A percentile compares a stretch with the other conserved stretches of the same genome.
These are phyloP conservation scores for Temnothorax rugatulus DNA, from an alignment of 2,888 invertebrate species.

Conservation along the genomic window DNA sequence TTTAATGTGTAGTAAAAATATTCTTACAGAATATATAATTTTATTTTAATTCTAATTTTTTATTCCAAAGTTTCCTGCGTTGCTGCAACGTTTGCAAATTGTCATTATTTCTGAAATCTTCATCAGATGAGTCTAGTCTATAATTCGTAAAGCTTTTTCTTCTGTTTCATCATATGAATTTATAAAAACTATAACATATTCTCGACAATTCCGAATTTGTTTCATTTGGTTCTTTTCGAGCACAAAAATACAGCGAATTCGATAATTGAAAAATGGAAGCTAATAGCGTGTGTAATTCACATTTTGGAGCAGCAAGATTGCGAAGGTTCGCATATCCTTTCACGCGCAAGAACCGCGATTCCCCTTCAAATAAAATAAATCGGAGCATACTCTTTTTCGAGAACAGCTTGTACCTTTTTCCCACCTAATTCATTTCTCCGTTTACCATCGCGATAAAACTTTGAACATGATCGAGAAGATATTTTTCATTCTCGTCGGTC, in stretches of 20 bases:
- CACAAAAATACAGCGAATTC: not conserved
- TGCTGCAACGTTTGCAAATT: not conserved
- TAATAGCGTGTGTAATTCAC: not conserved
- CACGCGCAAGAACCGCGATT: not conserved
- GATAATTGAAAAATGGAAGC: not conserved
- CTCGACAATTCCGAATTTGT: not conserved
- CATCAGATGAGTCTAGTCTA: not conserved
- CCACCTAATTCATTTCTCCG: not conserved
- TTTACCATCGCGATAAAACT: conserved; percentile 20
- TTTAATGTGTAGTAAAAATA: not conserved
- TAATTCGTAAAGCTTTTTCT: not conserved
- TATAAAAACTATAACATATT: not conserved
- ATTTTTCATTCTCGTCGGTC: conserved; percentile 26
- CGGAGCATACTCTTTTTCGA: not conserved
- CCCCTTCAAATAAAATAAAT: not conserved
- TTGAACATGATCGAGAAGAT: conserved; percentile 24
- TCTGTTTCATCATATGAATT: not conserved
- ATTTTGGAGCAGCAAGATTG: conserved; percentile 1
- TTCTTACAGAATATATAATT: not conserved
- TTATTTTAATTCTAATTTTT: conserved; percentile 2
- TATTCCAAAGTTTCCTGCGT: not conserved
- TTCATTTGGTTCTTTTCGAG: not conserved
- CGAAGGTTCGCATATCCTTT: conserved; percentile 6
- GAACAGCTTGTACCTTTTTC: conserved; percentile 2
- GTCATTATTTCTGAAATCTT: not conserved